Evolutionary conservation across 2,797 vertebrate genomes (phyloP), one percentile per base, ranked within the genome.

Genomic region (Notolepis coatsorum): DNA sequence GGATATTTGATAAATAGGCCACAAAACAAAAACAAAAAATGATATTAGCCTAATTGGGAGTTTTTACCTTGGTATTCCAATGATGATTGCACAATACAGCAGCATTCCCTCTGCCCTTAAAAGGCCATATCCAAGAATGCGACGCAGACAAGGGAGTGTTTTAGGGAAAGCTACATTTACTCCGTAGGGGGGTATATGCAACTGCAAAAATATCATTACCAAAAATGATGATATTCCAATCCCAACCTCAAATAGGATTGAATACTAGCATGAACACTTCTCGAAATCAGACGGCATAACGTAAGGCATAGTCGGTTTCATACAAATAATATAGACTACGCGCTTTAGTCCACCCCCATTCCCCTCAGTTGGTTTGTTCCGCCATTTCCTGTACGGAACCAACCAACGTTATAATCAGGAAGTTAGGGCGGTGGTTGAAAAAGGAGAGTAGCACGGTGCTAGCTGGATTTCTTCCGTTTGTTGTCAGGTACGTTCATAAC

Each of bases 341-440:
- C 1, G 3, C 1, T 3, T 21, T 0, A 0, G 0, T 0, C 1
- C 0, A 0, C 21, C 74, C 80, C 83, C 65, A 12, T 8, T 45
- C 7, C 17, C 0, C 0, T 3, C 0, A 42, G 10, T 69, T 94
- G 87, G 90, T 91, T 68, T 63, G 35, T 5, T 80, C 92, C 3
- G 31, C n/a, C 13, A 3, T 20, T 69, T 72, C 64, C 71, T 65
- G 55, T 24, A 33, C 80, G 55, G 77, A 85, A 66, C 61, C 58
- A 85, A 66, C 61, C 58, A 37, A 41, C 73, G 43, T 47, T 74
- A 55, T 56, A 9, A 85, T 75, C 80, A 91, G 92, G 92, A 93
- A 93, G 91, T 92, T 89, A 90, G 92, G 92, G 93, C 92, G 92
- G 92, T 94, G 93, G 93, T 93, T 92, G 80, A 88, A 65, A 58